phyloP scores from a whole-genome alignment of 2,797 vertebrate species.

The Schizothorax lantsangensis region DNA sequence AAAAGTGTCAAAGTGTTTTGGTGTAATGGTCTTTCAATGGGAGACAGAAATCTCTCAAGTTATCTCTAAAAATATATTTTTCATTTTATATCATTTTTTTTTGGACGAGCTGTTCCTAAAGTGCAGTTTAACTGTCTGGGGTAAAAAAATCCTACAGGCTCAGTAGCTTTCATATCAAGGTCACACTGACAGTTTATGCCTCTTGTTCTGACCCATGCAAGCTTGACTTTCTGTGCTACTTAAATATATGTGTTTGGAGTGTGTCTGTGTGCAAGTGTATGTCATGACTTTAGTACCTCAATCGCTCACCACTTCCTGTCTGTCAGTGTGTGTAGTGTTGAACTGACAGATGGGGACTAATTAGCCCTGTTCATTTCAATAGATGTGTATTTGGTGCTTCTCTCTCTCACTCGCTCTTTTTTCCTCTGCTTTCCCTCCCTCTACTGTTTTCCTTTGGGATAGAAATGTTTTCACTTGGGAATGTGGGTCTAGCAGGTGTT shows the following conservation, averaged over 20 bases:
- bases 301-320: constrained; percentile 27
- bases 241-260: not conserved
- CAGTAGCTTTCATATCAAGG: not conserved
- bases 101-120: not conserved
- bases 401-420: not conserved
- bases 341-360: constrained; percentile 43
- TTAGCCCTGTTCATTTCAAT: constrained; percentile 28
- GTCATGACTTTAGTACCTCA: constrained; percentile 18
- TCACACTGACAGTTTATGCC: not conserved
- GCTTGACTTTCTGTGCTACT: constrained; percentile 10
- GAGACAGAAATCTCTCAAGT: not conserved
- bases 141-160: not conserved
- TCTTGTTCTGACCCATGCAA: constrained; percentile 2
- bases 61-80: not conserved
- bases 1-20: not conserved
- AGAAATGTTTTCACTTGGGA: constrained; percentile 50
- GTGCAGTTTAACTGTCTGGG: not conserved
- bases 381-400: not conserved
- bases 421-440: not conserved
- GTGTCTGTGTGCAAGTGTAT: not conserved
- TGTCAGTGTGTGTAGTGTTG: constrained; percentile 38
- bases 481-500: constrained; percentile 54
- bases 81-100: too few relatives aligned
- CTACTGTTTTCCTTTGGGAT: constrained; percentile 35
- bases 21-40: not conserved